phyloP scores from a whole-genome alignment of 2,113 vertebrate species.

The Salvelinus fontinalis region DNA sequence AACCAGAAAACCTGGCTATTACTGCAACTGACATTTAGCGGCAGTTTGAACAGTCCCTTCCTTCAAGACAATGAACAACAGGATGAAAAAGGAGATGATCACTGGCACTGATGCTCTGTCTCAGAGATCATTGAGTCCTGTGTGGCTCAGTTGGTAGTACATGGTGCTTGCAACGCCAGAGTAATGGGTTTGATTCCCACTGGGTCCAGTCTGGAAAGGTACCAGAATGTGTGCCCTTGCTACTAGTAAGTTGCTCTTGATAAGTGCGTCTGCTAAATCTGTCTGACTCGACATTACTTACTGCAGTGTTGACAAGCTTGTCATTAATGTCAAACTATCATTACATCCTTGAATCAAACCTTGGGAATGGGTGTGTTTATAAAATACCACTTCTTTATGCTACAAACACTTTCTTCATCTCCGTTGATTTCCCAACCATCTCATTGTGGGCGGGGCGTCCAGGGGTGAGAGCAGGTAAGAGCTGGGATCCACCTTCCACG shows the following conservation, averaged over 20 bases:
- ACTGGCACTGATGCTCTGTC: too few species aligned
- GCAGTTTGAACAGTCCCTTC: neutral
- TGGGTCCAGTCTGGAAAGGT: too few species aligned
- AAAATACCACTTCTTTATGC: neutral
- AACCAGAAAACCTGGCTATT: neutral
- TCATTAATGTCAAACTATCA: slow-evolving; percentile 14
- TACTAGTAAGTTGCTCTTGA: too few species aligned
- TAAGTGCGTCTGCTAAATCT: too few species aligned
- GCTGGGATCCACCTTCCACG: slow-evolving; percentile 21
- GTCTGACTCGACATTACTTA: too few species aligned
- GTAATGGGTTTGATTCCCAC: too few species aligned
- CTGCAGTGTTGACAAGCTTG: too few species aligned
- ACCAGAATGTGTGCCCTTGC: too few species aligned
- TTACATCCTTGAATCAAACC: slow-evolving; percentile 11
- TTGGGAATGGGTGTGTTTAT: slow-evolving; percentile 8
- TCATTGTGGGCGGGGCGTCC: slow-evolving; percentile 20
- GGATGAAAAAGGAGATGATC: too few species aligned
- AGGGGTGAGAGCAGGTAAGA: slow-evolving; percentile 26
- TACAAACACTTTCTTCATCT: neutral
- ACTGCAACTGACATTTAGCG: neutral
- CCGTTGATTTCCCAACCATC: neutral
- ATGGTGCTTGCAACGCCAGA: too few species aligned
- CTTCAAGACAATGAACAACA: neutral
- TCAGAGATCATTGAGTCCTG: too few species aligned
- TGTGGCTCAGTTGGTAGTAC: too few species aligned